Base-by-base conservation (phyloP, 2,888 invertebrate species). In the Drosophila siamana region DNA sequence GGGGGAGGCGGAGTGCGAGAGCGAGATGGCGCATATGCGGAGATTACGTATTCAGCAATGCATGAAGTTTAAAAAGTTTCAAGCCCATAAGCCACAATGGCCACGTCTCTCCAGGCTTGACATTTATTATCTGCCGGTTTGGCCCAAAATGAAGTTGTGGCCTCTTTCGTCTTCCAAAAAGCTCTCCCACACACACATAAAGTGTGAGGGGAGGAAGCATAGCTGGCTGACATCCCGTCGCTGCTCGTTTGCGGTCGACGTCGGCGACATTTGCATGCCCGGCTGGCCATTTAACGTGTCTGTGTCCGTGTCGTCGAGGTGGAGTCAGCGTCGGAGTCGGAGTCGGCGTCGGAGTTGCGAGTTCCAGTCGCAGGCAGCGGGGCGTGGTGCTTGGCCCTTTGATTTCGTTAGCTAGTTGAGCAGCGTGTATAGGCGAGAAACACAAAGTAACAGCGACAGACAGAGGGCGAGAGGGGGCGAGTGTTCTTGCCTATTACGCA, bases 61-160 rank as follows among this genome's bases (percentile, higher is more conserved):
- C 79, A 85, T 68, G 66, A 72, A 82, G 78, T 71, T 84, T 78
- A 63, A 70, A 86, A 86, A 84, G 69, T 80, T 80, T 63, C 78
- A 86, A 76, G 78, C 85, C 72, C 82, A 80, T 86, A 84, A 81
- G 87, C 85, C 85, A 77, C 88, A 88, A 74, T 84, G 86, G 71
- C 87, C 85, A 88, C 85, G 87, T 86, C 85, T 88, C 86, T 70
- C 61, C 74, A 78, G 61, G 85, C 77, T 74, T 86, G 88, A 85
- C 85, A 86, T 85, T 85, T 85, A 88, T 88, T 88, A 85, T 87
- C 85, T 85, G 85, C 73, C 73, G 69, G 73, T 73, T 74, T 77
- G 69, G 66, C 59, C 67, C 50, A 57, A 78, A 70, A 80, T 78
- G 65, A 80, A 75, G 72, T 76, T 72, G 69, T 69, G 65, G 71